These are phyloP conservation scores for Tachina fera DNA, from an alignment of 2,888 invertebrate species.

Conservation along the genomic window DNA sequence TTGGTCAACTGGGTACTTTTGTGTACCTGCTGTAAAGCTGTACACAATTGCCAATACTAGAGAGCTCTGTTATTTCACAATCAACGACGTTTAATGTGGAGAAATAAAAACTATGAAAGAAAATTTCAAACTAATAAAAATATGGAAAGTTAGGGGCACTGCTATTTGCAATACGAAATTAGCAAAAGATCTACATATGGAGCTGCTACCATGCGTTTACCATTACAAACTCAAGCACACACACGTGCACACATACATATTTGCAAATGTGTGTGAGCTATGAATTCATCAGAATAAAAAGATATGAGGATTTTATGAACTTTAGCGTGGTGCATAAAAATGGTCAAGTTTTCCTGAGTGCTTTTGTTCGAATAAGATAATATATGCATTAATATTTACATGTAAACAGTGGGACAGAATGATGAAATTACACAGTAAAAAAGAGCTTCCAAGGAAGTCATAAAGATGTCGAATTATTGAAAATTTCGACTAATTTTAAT, in stretches of 20 bases:
- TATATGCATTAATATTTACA: neutral
- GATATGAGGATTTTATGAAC: constrained; percentile 33
- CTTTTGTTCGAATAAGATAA: neutral
- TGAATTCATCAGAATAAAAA: constrained; percentile 23
- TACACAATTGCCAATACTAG: constrained; percentile 5
- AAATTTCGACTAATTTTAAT: too few relatives aligned
- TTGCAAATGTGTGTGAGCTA: neutral
- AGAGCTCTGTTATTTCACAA: constrained; percentile 27
- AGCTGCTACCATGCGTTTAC: constrained; percentile 10
- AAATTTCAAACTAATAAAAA: constrained; percentile 62
- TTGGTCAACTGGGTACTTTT: neutral
- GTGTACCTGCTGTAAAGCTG: constrained; percentile 38
- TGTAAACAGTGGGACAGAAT: constrained; percentile 3
- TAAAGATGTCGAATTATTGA: too few relatives aligned
- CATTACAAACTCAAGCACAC: neutral
- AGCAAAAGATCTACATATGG: constrained; percentile 49
- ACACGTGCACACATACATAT: neutral
- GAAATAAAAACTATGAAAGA: constrained; percentile 50
- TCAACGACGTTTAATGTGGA: constrained; percentile 62
- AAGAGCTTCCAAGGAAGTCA: too few relatives aligned
- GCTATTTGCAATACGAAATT: constrained; percentile 61
- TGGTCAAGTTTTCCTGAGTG: constrained; percentile 39
- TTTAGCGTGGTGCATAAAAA: constrained; percentile 46
- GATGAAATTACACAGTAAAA: neutral
- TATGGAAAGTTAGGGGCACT: constrained; percentile 63